Evolutionary conservation across 2,888 invertebrate species (phyloP), one percentile per base, ranked within the genome.

Genomic region (Parascotia fuliginaria): DNA sequence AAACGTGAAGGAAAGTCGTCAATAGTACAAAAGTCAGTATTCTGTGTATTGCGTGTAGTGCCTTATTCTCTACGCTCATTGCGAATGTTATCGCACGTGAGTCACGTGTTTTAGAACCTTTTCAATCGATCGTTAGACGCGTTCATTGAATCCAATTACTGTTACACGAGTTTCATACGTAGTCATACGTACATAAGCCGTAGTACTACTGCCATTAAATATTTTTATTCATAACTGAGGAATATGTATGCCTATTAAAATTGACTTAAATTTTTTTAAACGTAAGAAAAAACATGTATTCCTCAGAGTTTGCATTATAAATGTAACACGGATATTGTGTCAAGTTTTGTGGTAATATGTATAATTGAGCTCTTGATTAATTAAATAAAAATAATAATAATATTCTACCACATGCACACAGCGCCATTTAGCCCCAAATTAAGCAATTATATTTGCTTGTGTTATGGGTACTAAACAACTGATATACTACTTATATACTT

Each of bases 71-170:
- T 14, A 36, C 41, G 22, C 28, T 13, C 16, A 29, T 29, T 28
- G n/a, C 16, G 34, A 16, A n/a, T 19, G 34, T 16, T 33, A 40
- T 13, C 14, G 44, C 65, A 58, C 61, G 58, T 65, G 55, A 42
- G 13, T 53, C 65, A 58, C 55, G 65, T 69, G 70, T 50, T 49
- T 51, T 11, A 27, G 14, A 46, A 53, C 40, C 24, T 52, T 50
- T 53, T 50, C 52, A 46, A 53, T 28, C 41, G 40, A 11, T 28
- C 36, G 27, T 34, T 31, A 11, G 34, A 24, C 16, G 44, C 44
- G 29, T 53, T 55, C 50, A 60, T 53, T 67, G 42, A 39, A 34
- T 41, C 11, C 65, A 67, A 65, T 67, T 67, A 53, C 29, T 45
- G 15, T 36, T 27, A 42, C 24, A 45, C 45, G 15, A 24, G 39